phyloP scores from a whole-genome alignment of 1,140 invertebrate genomes.

The Eumeta japonica region DNA sequence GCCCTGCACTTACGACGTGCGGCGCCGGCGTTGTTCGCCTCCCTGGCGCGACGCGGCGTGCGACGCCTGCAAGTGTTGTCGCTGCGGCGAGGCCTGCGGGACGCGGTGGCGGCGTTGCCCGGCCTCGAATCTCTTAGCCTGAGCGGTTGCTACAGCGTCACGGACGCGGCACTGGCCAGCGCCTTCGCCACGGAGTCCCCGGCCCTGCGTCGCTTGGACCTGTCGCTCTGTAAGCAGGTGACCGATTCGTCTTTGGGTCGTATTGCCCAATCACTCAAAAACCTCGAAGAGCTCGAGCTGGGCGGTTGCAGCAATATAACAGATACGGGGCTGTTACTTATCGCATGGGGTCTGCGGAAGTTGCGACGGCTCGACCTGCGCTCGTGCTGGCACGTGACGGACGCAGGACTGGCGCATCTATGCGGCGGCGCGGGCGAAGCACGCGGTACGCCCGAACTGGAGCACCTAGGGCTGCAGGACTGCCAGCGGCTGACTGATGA shows the following conservation, averaged over 20 bases:
- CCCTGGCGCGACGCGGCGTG: constrained; percentile 83
- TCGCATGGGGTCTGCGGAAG: constrained; percentile 83
- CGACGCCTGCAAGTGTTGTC: constrained; percentile 87
- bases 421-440: constrained; percentile 73
- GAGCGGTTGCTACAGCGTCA: constrained; percentile 91
- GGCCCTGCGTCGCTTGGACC: constrained; percentile 75
- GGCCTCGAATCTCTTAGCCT: constrained; percentile 85
- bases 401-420: constrained; percentile 84
- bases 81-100: constrained; percentile 76
- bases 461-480: constrained; percentile 87
- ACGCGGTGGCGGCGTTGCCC: constrained; percentile 83
- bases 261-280: constrained; percentile 83
- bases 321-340: constrained; percentile 79
- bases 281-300: constrained; percentile 82
- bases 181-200: constrained; percentile 75
- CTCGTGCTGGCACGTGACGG: constrained; percentile 89
- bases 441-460: constrained; percentile 70
- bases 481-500: constrained; percentile 92
- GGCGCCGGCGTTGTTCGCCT: constrained; percentile 80
- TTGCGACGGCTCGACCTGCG: constrained; percentile 81
- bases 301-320: constrained; percentile 90
- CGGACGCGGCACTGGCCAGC: constrained; percentile 75
- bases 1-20: constrained; percentile 83
- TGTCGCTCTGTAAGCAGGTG: constrained; percentile 93
- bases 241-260: constrained; percentile 80